Evolutionary conservation across 1,140 invertebrate genomes (phyloP).

Genomic region (Leptinotarsa lineolata): DNA sequence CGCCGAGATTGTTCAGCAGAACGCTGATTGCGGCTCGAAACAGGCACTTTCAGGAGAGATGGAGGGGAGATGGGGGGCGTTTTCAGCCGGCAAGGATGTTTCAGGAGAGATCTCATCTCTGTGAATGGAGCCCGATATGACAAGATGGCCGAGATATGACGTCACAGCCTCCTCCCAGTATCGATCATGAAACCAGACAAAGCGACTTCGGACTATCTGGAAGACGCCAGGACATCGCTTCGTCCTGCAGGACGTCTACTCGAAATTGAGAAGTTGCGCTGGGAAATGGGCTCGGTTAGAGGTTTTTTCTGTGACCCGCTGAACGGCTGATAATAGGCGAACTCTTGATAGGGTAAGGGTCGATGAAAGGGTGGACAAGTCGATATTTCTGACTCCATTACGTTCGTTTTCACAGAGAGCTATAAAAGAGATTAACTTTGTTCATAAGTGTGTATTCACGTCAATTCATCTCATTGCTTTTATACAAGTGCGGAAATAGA

Average conservation of each 20-base stretch:
- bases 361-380: no score
- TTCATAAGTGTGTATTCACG: no score
- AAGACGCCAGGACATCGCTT: slow-evolving; percentile 30
- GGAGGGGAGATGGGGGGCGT: slow-evolving; percentile 39
- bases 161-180: slow-evolving; percentile 52
- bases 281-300: not conserved
- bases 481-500: no score
- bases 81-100: slow-evolving; percentile 43
- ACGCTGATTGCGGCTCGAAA: slow-evolving; percentile 21
- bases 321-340: no score
- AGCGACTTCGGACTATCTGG: slow-evolving; percentile 17
- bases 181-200: slow-evolving; percentile 48
- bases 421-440: no score
- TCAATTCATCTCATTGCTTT: no score
- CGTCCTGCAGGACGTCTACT: slow-evolving; percentile 17
- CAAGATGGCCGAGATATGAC: slow-evolving; percentile 56
- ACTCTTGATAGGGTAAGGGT: no score
- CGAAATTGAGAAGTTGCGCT: not conserved
- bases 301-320: no score
- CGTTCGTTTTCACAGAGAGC: no score
- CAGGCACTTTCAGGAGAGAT: slow-evolving; percentile 7
- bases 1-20: not conserved
- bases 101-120: slow-evolving; percentile 49
- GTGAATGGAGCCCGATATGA: slow-evolving; percentile 53
- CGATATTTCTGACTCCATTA: no score